These are phyloP conservation scores for Sander lucioperca DNA, from an alignment of 2,113 vertebrate genomes.

Conservation along the genomic window DNA sequence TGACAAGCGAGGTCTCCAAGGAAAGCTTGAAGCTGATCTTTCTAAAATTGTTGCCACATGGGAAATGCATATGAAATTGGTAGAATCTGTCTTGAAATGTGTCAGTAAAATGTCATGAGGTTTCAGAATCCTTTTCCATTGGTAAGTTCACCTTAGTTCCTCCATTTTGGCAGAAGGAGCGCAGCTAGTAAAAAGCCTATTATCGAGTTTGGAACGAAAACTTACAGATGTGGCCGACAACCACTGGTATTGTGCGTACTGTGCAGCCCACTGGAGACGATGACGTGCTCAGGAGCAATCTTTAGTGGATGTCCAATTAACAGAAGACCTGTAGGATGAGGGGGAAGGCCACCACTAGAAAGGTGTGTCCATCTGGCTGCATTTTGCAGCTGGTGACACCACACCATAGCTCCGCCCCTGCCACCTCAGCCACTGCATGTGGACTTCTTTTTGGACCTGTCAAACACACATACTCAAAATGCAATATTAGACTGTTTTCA, in stretches of 20 bases:
- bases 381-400: slow-evolving; percentile 81
- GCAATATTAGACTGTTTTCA: not conserved
- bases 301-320: not conserved
- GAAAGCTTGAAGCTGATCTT: slow-evolving; percentile 10
- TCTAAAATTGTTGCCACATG: slow-evolving; percentile 6
- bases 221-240: not conserved
- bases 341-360: slow-evolving; percentile 67
- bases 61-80: slow-evolving; percentile 22
- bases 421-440: slow-evolving; percentile 81
- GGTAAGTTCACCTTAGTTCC: slow-evolving; percentile 12
- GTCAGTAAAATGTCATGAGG: slow-evolving; percentile 15
- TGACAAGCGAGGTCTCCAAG: not conserved
- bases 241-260: not conserved
- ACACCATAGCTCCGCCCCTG: slow-evolving; percentile 81
- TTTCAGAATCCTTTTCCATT: slow-evolving; percentile 15
- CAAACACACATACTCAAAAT: slow-evolving; percentile 18
- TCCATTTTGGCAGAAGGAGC: not conserved
- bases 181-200: slow-evolving; percentile 11
- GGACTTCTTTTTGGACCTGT: slow-evolving; percentile 86
- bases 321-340: not conserved
- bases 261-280: slow-evolving; percentile 7
- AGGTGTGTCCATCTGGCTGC: slow-evolving; percentile 86
- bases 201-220: slow-evolving; percentile 14
- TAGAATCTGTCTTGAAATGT: not conserved
- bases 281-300: not conserved